Conservation (phyloP, 1,140 invertebrate genomes). For the Lordiphosa mommai region DNA sequence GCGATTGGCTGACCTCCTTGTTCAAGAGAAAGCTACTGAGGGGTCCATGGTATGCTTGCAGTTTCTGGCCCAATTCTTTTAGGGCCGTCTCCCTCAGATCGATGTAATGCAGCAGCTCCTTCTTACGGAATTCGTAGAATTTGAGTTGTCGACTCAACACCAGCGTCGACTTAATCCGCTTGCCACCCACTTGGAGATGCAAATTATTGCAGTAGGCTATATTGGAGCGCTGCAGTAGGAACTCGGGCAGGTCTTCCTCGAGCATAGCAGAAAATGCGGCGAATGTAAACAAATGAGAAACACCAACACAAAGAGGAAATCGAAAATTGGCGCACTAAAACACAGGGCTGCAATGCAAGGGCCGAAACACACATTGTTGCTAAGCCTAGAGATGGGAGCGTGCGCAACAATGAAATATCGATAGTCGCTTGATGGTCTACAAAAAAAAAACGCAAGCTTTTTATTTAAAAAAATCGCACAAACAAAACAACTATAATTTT, state of each 20-base stretch:
- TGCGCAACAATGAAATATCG: too few species aligned
- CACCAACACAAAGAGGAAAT: not conserved
- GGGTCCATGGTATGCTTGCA: conserved; percentile 39
- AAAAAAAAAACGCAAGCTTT: too few species aligned
- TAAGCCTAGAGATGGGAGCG: not conserved
- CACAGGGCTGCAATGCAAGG: not conserved
- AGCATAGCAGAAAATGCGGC: conserved; percentile 25
- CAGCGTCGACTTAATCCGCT: conserved; percentile 16
- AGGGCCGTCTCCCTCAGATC: conserved; percentile 21
- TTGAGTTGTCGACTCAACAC: conserved; percentile 28
- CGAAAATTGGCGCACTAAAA: not conserved
- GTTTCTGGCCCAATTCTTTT: not conserved
- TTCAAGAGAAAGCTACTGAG: conserved; percentile 32
- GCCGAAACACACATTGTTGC: not conserved
- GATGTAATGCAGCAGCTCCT: conserved; percentile 46
- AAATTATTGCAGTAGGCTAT: conserved; percentile 40
- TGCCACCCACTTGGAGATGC: conserved; percentile 6
- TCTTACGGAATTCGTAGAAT: conserved; percentile 53
- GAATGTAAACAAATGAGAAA: conserved; percentile 12
- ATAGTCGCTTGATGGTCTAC: too few species aligned
- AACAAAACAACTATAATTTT: too few species aligned
- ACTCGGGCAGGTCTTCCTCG: conserved; percentile 42
- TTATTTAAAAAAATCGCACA: too few species aligned
- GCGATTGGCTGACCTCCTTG: not conserved
- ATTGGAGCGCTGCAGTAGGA: conserved; percentile 33